Conservation (phyloP, 1,140 invertebrate species). For the Cylas formicarius region DNA sequence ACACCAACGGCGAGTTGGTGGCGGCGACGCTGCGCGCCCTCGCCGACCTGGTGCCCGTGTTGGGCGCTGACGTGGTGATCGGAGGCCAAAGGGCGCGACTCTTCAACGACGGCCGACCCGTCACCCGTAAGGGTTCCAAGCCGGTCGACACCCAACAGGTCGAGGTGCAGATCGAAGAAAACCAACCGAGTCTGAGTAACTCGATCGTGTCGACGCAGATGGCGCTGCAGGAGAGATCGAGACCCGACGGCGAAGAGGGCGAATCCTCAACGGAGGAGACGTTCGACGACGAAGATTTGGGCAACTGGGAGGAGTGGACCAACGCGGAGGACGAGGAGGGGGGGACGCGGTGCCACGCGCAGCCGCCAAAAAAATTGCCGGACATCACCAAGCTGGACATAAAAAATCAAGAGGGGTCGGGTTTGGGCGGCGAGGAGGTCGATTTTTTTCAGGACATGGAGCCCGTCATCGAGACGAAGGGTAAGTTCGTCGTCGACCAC, state of each 20-base stretch:
- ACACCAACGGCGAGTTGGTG: slow-evolving; percentile 72
- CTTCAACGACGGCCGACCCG: slow-evolving; percentile 75
- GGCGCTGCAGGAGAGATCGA: slow-evolving; percentile 61
- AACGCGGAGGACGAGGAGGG: slow-evolving; percentile 42
- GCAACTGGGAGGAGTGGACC: slow-evolving; percentile 74
- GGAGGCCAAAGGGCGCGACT: slow-evolving; percentile 70
- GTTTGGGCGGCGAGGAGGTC: slow-evolving; percentile 49
- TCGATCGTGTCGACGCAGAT: slow-evolving; percentile 18
- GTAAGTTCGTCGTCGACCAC: slow-evolving; percentile 34
- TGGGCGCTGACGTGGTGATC: slow-evolving; percentile 72
- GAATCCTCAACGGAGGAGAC: slow-evolving; percentile 47
- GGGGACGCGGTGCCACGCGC: slow-evolving; percentile 4
- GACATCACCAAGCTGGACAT: slow-evolving; percentile 68
- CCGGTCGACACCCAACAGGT: slow-evolving; percentile 35
- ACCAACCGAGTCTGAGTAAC: slow-evolving; percentile 12
- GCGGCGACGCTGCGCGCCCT: slow-evolving; percentile 68
- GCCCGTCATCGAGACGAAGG: slow-evolving; percentile 64
- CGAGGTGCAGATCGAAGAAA: slow-evolving; percentile 34
- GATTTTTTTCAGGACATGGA: slow-evolving; percentile 81
- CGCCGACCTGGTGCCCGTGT: slow-evolving; percentile 72
- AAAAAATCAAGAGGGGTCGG: slow-evolving; percentile 52
- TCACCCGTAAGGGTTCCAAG: slow-evolving; percentile 24
- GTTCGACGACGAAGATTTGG: slow-evolving; percentile 36
- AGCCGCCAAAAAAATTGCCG: slow-evolving; percentile 43
- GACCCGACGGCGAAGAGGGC: slow-evolving; percentile 75